Conservation (phyloP, 1,140 invertebrate genomes). For the Oreohelix idahoensis region DNA sequence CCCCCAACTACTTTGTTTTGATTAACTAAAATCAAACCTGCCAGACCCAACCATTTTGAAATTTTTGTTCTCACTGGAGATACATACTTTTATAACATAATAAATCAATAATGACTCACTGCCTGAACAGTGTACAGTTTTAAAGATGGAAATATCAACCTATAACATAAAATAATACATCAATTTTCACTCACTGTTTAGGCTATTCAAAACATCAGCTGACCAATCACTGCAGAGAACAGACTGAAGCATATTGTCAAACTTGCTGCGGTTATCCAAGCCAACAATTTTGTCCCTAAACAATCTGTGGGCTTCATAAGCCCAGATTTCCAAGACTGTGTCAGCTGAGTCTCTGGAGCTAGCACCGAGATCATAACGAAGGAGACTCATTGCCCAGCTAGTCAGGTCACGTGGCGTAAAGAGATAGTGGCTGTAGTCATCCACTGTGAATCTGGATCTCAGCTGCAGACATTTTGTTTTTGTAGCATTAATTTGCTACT, state of each 20-base stretch:
- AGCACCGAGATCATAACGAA: slow-evolving; percentile 70
- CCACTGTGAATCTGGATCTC: slow-evolving; percentile 76
- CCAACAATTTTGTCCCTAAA: slow-evolving; percentile 85
- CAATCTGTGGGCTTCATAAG: slow-evolving; percentile 83
- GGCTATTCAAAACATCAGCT: slow-evolving; percentile 70
- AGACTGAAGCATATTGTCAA: slow-evolving; percentile 79
- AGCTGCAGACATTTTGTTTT: slow-evolving; percentile 70
- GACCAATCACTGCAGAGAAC: slow-evolving; percentile 75
- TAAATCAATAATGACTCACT: no score
- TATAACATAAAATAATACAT: no score
- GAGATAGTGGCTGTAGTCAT: slow-evolving; percentile 79
- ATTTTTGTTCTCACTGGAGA: no score
- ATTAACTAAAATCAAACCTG: no score
- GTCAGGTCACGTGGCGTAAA: slow-evolving; percentile 83
- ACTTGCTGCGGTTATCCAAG: slow-evolving; percentile 79
- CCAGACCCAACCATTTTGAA: no score
- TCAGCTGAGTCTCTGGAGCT: slow-evolving; percentile 65
- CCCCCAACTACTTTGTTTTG: no score
- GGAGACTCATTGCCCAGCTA: slow-evolving; percentile 80
- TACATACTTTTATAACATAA: no score
- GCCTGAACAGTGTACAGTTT: no score
- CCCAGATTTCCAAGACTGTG: slow-evolving; percentile 77
- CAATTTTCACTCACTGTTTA: slow-evolving; percentile 66
- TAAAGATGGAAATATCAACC: no score
- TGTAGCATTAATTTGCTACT: no score